Percentiles rank a stretch among this genome's conserved stretches.
phyloP scores from a whole-genome alignment of 2,888 invertebrate genomes.

The Callinectes sapidus region DNA sequence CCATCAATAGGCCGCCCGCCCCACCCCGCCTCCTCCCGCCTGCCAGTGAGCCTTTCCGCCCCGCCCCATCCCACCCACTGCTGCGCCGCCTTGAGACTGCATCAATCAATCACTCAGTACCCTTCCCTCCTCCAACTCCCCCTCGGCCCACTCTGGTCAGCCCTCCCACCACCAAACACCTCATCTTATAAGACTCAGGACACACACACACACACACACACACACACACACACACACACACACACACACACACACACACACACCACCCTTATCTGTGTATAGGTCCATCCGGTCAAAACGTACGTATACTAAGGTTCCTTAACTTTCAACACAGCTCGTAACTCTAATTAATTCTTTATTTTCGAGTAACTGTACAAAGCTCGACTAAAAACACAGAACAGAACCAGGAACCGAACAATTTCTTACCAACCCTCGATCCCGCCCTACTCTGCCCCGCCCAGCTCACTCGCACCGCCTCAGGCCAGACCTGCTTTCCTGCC shows the following conservation, averaged over 20 bases:
- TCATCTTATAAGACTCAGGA: neutral
- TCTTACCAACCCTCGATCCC: neutral
- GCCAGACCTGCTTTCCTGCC: slow-evolving; percentile 46
- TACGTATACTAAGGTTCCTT: neutral
- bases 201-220: too few relatives aligned
- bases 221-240: neutral
- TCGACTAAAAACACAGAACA: slow-evolving; percentile 1
- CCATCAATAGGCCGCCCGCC: neutral
- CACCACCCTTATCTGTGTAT: too few relatives aligned
- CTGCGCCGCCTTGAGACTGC: neutral
- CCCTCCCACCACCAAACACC: neutral
- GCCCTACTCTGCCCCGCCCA: neutral
- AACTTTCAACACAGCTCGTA: neutral
- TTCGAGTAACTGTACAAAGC: slow-evolving; percentile 14
- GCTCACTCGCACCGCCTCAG: neutral
- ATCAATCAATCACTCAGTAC: neutral
- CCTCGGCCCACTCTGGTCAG: neutral
- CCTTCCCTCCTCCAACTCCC: neutral
- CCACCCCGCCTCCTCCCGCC: neutral
- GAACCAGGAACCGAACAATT: neutral
- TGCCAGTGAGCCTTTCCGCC: neutral
- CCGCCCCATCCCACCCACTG: neutral
- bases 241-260: neutral
- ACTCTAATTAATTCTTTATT: neutral
- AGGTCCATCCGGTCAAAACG: neutral